Evolutionary conservation across 2,888 invertebrate genomes (phyloP).

Genomic region (Polymixis flavicincta): DNA sequence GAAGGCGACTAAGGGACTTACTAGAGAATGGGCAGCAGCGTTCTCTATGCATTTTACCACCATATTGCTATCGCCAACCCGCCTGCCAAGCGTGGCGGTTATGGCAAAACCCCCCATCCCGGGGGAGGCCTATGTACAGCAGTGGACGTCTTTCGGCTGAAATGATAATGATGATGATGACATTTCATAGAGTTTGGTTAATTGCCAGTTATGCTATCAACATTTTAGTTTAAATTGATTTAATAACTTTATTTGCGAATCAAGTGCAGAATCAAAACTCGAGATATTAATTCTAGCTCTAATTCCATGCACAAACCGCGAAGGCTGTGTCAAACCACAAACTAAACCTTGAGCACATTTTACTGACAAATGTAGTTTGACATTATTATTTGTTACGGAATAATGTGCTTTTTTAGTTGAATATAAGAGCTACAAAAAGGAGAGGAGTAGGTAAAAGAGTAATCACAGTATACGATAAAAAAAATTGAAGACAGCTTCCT

Average conservation of each 20-base stretch:
- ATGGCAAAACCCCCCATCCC: too few species aligned
- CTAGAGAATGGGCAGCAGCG: too few species aligned
- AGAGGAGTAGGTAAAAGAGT: not conserved
- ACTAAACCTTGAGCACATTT: conserved; percentile 24
- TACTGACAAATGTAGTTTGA: not conserved
- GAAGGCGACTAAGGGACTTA: too few species aligned
- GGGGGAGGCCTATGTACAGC: too few species aligned
- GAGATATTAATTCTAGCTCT: conserved; percentile 6
- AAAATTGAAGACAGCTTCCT: not conserved
- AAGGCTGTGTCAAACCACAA: conserved; percentile 47
- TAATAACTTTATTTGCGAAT: conserved; percentile 1
- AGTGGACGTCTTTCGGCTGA: too few species aligned
- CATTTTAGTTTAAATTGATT: conserved; percentile 20
- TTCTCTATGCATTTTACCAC: too few species aligned
- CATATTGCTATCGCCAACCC: too few species aligned
- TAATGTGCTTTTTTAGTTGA: not conserved
- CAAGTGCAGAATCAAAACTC: conserved; percentile 8
- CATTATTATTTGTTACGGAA: conserved; percentile 7
- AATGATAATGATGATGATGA: too few species aligned
- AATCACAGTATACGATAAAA: not conserved
- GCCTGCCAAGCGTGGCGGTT: too few species aligned
- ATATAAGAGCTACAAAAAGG: not conserved
- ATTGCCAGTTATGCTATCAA: not conserved
- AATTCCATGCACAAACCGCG: conserved; percentile 45
- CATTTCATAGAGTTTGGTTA: not conserved